Evolutionary conservation across 1,140 invertebrate genomes (phyloP), one percentile per base, ranked within the genome.

Genomic region (Apocrypta bakeri): DNA sequence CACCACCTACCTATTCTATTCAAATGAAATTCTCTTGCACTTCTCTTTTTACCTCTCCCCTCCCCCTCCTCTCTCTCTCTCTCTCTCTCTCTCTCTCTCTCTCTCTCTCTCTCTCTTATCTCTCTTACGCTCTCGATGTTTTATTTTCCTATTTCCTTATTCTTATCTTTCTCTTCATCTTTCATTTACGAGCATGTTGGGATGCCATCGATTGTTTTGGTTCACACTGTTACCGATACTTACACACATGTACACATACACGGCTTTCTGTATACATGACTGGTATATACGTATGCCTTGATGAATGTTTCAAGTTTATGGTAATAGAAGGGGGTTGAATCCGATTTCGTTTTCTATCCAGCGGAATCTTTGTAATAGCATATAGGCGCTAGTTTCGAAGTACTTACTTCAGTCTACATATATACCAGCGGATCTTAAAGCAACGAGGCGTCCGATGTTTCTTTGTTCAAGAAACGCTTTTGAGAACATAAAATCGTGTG

Each of bases 1-100:
- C 89, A 89, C 87, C 88, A 90, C 89, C 88, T 84, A 83, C 85
- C 90, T 88, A 91, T 91, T 91, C 90, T 90, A 91, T 91, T 91
- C 89, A 90, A 91, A 90, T 91, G 89, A 87, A 88, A 89, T 87
- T 85, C 87, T 87, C 84, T 78, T 73, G 40, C 24, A 64, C 68
- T 27, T 64, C 56, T 83, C 48, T 73, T 78, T 83, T 72, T 4
- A 11, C 64, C 17, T 24, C 25, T 69, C n/a, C n/a, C n/a, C n/a
- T n/a, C n/a, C 27, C 24, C 21, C 63, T 64, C 31, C 64, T 78
- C 25, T 64, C 64, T 56, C 77, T 29, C 33, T 48, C 33, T 69
- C 27, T 31, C 40, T 48, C 11, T 37, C 33, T 25, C 33, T 25
- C n/a, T n/a, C n/a, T n/a, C n/a, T n/a, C n/a, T 4, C 64, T 24